Evolutionary conservation across 2,113 vertebrate species (phyloP).

Genomic region (Marmota flaviventris): DNA sequence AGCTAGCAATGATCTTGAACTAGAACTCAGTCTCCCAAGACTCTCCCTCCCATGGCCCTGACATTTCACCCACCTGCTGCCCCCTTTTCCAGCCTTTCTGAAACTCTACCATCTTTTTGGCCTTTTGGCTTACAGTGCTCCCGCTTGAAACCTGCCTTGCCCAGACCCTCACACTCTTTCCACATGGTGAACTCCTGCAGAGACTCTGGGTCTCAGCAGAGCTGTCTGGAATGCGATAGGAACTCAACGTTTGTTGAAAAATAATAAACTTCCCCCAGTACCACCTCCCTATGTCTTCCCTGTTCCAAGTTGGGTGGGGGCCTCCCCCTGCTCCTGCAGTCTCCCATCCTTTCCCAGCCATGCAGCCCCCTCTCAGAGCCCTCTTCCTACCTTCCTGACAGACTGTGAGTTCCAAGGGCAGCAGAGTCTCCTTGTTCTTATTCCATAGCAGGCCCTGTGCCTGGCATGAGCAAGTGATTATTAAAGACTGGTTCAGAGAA

Average conservation of each 20-base stretch:
- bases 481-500: not conserved
- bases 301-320: not conserved
- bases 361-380: not conserved
- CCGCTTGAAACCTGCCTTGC: not conserved
- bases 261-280: not conserved
- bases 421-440: not conserved
- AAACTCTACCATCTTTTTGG: not conserved
- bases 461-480: not conserved
- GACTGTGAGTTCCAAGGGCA: not conserved
- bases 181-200: not conserved
- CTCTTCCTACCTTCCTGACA: not conserved
- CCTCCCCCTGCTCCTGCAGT: not conserved
- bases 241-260: not conserved
- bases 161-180: not conserved
- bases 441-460: not conserved
- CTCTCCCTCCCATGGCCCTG: not conserved
- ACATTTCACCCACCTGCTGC: not conserved
- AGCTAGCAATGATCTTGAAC: conserved; percentile 23
- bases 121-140: not conserved
- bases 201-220: not conserved
- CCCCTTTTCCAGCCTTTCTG: not conserved
- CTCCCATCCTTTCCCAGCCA: not conserved
- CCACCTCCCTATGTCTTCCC: not conserved
- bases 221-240: not conserved
- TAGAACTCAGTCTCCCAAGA: not conserved